phyloP scores from a whole-genome alignment of 1,140 invertebrate genomes.

The Bombus turneri region DNA sequence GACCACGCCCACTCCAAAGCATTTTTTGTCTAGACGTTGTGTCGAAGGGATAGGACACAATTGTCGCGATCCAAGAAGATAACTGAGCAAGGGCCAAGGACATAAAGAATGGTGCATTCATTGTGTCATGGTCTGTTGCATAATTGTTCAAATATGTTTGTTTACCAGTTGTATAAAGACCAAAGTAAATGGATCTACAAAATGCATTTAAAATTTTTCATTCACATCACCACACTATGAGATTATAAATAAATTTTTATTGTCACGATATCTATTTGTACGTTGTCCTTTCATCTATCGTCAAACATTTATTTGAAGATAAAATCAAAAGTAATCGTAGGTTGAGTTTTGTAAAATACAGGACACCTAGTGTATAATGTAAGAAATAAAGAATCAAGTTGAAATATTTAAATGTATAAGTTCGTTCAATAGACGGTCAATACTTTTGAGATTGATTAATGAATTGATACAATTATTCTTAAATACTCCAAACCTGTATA shows the following conservation, averaged over 20 bases:
- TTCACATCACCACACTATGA: neutral
- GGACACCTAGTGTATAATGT: too few relatives aligned
- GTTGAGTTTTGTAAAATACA: too few relatives aligned
- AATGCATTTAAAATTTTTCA: neutral
- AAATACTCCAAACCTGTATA: slow-evolving; percentile 31
- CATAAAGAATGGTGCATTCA: neutral
- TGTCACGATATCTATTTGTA: neutral
- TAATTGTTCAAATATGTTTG: neutral
- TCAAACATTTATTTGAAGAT: neutral
- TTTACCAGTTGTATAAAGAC: slow-evolving; percentile 13
- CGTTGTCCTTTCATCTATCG: neutral
- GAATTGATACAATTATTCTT: neutral
- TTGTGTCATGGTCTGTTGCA: neutral
- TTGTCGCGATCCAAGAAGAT: neutral
- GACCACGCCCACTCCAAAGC: slow-evolving; percentile 19
- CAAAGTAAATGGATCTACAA: slow-evolving; percentile 29
- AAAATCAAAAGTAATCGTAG: neutral
- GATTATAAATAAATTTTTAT: neutral
- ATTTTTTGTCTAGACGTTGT: slow-evolving; percentile 37
- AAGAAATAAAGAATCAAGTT: too few relatives aligned
- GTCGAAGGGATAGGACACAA: slow-evolving; percentile 7
- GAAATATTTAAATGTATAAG: neutral
- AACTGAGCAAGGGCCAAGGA: slow-evolving; percentile 10
- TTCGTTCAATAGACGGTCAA: neutral
- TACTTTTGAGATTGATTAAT: neutral